Base-by-base conservation (phyloP, 1,140 invertebrate genomes). In the Stegodyphus mimosarum region DNA sequence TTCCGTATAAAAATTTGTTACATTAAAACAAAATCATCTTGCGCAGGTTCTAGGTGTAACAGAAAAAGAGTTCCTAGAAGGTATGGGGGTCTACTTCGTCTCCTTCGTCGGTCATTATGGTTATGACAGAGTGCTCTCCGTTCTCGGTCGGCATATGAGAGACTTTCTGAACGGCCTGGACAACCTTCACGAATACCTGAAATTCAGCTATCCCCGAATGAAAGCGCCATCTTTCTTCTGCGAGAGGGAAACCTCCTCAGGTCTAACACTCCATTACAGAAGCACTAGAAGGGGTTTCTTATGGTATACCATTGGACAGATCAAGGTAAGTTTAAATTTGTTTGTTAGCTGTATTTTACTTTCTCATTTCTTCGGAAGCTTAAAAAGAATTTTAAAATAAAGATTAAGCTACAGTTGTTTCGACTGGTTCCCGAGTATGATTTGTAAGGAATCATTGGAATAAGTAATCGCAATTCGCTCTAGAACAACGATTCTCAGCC, bases 251-350 rank as follows among this genome's bases (percentile, higher is more conserved):
- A 96, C 95, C 0, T 93, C 94, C 10, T 89, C 89, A 5, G 97
- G 98, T 5, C 91, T 99, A 67, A 97, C 96, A 1, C 92, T 99
- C 60, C 97, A 99, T 91, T 98, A 98, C 90, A 92, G 97, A 69
- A 98, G 96, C 83, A 98, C 97, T 91, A 91, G 97, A 80, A 92
- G 95, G 74, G 97, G 97, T 0, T 99, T 97, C 90, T 94, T 98
- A 3, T 97, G 97, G 90, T 99, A 99, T 89, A 97, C 97, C 1
- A 98, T 98, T 94, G 98, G 98, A 7, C 97, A 99, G 91, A 98
- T 99, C 75, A 93, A 95, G 90, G 83, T 78, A 72, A 69, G 11
- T 60, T 60, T 9, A 5, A 10, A 60, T 60, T 60, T 33, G 3
- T 33, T 33, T 33, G 33, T 33, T 33, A 33, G 1, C 3, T 33